Evolutionary conservation across 2,797 vertebrate genomes (phyloP), one percentile per base, ranked within the genome.

Genomic region (Oreochromis mossambicus): DNA sequence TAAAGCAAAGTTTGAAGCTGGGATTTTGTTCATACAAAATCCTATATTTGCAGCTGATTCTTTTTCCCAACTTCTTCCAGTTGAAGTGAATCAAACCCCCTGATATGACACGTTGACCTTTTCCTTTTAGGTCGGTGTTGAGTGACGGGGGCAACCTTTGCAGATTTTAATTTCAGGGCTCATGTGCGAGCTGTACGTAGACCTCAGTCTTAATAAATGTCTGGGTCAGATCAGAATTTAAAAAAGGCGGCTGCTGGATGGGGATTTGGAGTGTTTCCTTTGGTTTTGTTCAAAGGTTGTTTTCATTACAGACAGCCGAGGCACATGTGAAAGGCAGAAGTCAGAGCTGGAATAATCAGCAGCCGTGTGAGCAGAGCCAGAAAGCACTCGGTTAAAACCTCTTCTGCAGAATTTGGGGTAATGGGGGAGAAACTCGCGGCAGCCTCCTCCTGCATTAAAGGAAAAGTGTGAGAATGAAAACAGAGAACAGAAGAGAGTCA

Each of bases 271-370:
- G 4, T 12, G 14, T 50, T 75, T 75, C 46, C 24, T 73, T 75
- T 48, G 24, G 68, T 50, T 75, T 29, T 75, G 1, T 50, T 51
- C 21, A 21, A 79, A 12, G 2, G 13, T 79, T 63, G 8, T 83
- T 63, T 41, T 56, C 4, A 32, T 55, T 8, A 13, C 4, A 14
- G 17, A 78, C 21, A 32, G n/a, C 58, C 54, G 3, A 34, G 68
- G 41, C 54, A 70, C 51, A 29, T 38, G 63, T 19, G 81, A 63
- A 76, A 48, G 50, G 51, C 43, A 43, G 29, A 81, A 54, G 75
- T 51, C 78, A 34, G 66, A 55, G 78, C 46, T 75, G 0, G 17
- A 70, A 14, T 38, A 34, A 79, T 38, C 32, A 43, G 48, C 55
- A 11, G 24, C 56, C 26, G 2, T 12, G 19, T n/a, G 56, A 80